Evolutionary conservation across 2,888 invertebrate species (phyloP).

Genomic region (Selenia dentaria): DNA sequence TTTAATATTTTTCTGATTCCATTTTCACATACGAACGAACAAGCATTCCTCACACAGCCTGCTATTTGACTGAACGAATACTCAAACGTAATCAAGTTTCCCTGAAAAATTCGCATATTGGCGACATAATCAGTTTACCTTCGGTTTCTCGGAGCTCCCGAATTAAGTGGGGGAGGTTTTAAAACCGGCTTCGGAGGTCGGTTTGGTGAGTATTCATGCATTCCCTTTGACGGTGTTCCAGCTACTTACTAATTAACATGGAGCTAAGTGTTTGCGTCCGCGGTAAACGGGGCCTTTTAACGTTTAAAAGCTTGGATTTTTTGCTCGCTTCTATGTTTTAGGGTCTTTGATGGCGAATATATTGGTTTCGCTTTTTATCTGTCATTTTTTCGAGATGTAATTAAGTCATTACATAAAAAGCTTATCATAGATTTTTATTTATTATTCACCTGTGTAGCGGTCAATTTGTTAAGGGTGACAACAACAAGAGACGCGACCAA

Average conservation of each 20-base stretch:
- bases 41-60: slow-evolving; percentile 18
- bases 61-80: slow-evolving; percentile 33
- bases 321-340: slow-evolving; percentile 68
- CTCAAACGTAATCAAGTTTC: slow-evolving; percentile 52
- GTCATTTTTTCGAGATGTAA: slow-evolving; percentile 65
- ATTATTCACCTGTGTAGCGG: too few species aligned
- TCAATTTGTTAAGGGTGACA: neutral
- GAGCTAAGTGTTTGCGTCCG: slow-evolving; percentile 83
- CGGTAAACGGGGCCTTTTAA: slow-evolving; percentile 83
- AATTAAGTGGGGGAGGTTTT: slow-evolving; percentile 78
- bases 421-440: slow-evolving; percentile 19
- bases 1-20: slow-evolving; percentile 6
- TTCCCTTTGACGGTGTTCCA: slow-evolving; percentile 82
- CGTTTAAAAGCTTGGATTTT: slow-evolving; percentile 78
- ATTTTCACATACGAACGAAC: slow-evolving; percentile 8
- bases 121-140: slow-evolving; percentile 78
- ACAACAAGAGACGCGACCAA: slow-evolving; percentile 20
- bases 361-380: slow-evolving; percentile 72
- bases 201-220: slow-evolving; percentile 81
- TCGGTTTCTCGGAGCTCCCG: slow-evolving; percentile 74
- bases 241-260: slow-evolving; percentile 83
- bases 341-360: slow-evolving; percentile 71
- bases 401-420: slow-evolving; percentile 60
- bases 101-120: slow-evolving; percentile 73
- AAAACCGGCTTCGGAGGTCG: slow-evolving; percentile 76